Conservation (phyloP, 2,797 vertebrate genomes). For the Avahi laniger region DNA sequence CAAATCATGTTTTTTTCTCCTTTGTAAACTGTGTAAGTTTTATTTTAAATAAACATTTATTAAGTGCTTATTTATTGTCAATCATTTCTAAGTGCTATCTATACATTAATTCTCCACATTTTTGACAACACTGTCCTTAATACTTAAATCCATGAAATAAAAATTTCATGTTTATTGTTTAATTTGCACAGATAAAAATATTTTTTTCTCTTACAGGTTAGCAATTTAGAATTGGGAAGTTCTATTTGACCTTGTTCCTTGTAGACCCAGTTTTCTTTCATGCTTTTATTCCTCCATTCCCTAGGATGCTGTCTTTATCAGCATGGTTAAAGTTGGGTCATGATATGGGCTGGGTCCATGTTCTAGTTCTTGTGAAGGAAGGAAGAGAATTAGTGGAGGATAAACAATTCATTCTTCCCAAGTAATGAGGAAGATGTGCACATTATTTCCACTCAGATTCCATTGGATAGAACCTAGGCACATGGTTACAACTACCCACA, state of each 20-base stretch:
- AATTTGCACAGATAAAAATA: not conserved
- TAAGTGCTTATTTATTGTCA: not conserved
- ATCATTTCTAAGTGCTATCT: not conserved
- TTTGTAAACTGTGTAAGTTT: not conserved
- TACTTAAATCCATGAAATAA: not conserved
- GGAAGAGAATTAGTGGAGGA: not conserved
- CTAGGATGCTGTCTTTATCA: not conserved
- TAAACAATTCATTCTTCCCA: not conserved
- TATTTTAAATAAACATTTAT: not conserved
- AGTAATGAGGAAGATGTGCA: not conserved
- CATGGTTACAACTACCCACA: not conserved
- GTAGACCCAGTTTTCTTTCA: not conserved
- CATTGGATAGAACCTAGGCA: not conserved
- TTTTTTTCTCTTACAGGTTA: not conserved
- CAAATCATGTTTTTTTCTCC: not conserved
- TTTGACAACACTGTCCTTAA: not conserved
- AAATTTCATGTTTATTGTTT: not conserved
- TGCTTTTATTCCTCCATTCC: not conserved
- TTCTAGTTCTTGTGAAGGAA: not conserved
- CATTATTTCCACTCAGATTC: not conserved
- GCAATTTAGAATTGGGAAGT: not conserved
- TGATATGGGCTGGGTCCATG: not conserved
- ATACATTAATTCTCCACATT: not conserved
- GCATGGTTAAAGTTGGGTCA: not conserved
- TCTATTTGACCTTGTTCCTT: not conserved